Evolutionary conservation across 1,140 invertebrate species (phyloP), one percentile per base, ranked within the genome.

Genomic region (Eumeta japonica): DNA sequence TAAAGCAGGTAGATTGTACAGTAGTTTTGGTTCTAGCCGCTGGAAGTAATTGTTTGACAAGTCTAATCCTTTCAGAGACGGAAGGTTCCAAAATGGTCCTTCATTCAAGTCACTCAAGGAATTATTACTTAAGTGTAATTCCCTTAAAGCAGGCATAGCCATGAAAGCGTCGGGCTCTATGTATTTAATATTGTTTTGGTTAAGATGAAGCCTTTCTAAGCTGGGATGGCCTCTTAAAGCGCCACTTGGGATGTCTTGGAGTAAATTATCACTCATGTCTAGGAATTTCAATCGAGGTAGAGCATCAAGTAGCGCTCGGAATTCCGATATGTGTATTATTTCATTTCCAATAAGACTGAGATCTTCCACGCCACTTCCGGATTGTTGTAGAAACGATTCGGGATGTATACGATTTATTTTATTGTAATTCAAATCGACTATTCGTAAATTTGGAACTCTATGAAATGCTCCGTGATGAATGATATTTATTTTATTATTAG

Each of bases 61-160:
- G 74, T 93, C 90, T 29, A 94, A 64, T 0, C 89, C 87, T 70
- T 90, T 90, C 2, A 91, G 68, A 4, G 83, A 80, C 1, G 88
- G 89, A 10, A 91, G 66, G 74, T 90, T 87, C 88, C 88, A 91
- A 52, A 87, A 84, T 1, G 88, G 86, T 41, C 81, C 70, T 37
- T 81, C 80, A 39, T 76, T 68, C 9, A 77, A 74, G 48, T 85
- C 82, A 1, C 80, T 81, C 11, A 90, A 59, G 3, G 86, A 88
- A 59, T 92, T 92, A 51, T 92, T 90, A 31, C 81, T 81, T 35
- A 92, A 71, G 46, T 88, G 77, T 12, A 94, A 71, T 62, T 92
- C 89, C 33, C 87, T 75, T 10, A 94, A 62, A 0, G 87, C 86
- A 1, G 90, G 89, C 83, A 92, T 89, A 10, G 83, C 84, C 41